Percentiles rank a stretch among this genome's conserved stretches.
These are phyloP conservation scores for Zaprionus gabonicus DNA, from an alignment of 1,140 invertebrate species.

Conservation along the genomic window DNA sequence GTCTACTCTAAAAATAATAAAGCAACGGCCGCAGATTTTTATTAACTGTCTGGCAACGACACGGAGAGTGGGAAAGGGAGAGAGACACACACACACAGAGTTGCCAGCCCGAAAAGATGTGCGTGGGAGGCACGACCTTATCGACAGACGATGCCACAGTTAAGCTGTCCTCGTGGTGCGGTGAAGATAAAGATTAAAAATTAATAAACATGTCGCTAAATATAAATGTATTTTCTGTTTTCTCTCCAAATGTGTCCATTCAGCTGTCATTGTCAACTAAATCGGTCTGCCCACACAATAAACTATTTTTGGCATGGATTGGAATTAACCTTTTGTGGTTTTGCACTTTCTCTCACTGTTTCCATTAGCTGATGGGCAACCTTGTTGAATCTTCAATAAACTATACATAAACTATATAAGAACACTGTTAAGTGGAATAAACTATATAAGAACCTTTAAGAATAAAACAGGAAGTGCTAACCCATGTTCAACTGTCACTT, in stretches of 20 bases:
- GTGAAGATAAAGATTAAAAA: not conserved
- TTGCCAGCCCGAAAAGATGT: not conserved
- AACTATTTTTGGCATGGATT: not conserved
- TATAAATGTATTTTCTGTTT: not conserved
- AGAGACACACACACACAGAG: not conserved
- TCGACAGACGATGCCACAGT: not conserved
- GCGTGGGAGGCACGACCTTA: not conserved
- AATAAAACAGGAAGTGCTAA: too few relatives aligned
- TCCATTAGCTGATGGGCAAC: too few relatives aligned
- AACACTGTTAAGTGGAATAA: too few relatives aligned
- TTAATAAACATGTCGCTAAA: not conserved
- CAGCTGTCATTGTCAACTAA: not conserved
- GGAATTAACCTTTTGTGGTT: not conserved
- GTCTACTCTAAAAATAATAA: conserved; percentile 52
- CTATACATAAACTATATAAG: too few relatives aligned
- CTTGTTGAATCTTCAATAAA: too few relatives aligned
- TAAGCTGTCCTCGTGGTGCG: not conserved
- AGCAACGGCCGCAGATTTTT: conserved; percentile 36
- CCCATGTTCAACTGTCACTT: too few relatives aligned
- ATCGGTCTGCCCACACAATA: not conserved
- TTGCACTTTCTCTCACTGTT: too few relatives aligned
- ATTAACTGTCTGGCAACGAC: conserved; percentile 44
- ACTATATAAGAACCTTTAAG: too few relatives aligned
- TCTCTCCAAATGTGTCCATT: not conserved
- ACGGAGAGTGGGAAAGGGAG: too few relatives aligned